Conservation (phyloP, 2,797 vertebrate species). For the Borostomias antarcticus region DNA sequence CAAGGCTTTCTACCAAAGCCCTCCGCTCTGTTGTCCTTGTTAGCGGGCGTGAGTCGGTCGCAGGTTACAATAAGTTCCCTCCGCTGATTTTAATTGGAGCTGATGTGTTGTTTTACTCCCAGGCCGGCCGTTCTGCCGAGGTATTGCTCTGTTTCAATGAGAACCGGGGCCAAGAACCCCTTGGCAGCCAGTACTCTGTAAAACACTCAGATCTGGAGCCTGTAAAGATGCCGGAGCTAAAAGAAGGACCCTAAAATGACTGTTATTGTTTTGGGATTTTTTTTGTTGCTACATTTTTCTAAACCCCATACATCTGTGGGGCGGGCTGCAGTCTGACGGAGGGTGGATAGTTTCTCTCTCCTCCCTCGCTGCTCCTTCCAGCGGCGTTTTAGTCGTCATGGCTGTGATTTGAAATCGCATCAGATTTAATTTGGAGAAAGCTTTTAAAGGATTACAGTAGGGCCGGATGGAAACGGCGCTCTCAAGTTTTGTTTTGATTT, state of each 20-base stretch:
- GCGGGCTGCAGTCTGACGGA: too few relatives aligned
- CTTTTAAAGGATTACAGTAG: slow-evolving; percentile 59
- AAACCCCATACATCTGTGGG: slow-evolving; percentile 42
- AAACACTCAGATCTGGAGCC: slow-evolving; percentile 61
- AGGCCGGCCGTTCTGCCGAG: slow-evolving; percentile 54
- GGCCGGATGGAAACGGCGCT: slow-evolving; percentile 36
- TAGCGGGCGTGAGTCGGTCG: slow-evolving; percentile 51
- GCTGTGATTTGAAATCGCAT: slow-evolving; percentile 49
- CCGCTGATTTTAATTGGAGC: slow-evolving; percentile 71
- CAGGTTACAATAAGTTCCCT: slow-evolving; percentile 71
- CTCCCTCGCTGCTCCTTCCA: slow-evolving; percentile 29
- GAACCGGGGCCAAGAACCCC: slow-evolving; percentile 62
- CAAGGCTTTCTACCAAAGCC: slow-evolving; percentile 55
- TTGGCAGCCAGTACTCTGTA: slow-evolving; percentile 60
- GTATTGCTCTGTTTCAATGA: slow-evolving; percentile 69
- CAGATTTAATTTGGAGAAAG: slow-evolving; percentile 48
- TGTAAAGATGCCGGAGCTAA: slow-evolving; percentile 54
- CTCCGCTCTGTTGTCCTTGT: slow-evolving; percentile 52
- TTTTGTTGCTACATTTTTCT: not conserved
- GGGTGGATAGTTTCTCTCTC: slow-evolving; percentile 19
- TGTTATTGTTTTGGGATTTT: slow-evolving; percentile 53
- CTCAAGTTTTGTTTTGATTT: slow-evolving; percentile 46
- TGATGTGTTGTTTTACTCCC: slow-evolving; percentile 69
- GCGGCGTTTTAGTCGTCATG: slow-evolving; percentile 54
- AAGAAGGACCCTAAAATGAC: slow-evolving; percentile 57